Percentiles rank a stretch among this genome's conserved stretches.
phyloP scores from a whole-genome alignment of 2,888 invertebrate genomes.

The Meloe dianella region DNA sequence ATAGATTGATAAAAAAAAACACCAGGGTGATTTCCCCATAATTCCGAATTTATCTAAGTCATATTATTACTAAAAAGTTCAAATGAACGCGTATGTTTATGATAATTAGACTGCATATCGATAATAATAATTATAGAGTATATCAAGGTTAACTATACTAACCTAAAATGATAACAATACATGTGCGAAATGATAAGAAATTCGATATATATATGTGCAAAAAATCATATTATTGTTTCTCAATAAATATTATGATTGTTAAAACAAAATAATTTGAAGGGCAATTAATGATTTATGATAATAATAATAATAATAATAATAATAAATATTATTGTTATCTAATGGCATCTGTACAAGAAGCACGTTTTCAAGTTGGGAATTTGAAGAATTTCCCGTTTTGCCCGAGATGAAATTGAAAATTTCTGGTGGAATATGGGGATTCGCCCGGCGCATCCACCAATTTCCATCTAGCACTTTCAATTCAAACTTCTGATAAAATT shows the following conservation, averaged over 20 bases:
- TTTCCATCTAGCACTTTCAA: neutral
- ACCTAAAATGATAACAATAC: constrained; percentile 6
- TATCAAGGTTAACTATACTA: constrained; percentile 1
- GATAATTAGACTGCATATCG: neutral
- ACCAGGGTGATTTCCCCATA: neutral
- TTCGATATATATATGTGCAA: neutral
- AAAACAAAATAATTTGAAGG: neutral
- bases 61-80: neutral
- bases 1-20: neutral
- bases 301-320: neutral
- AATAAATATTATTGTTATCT: neutral
- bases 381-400: no score
- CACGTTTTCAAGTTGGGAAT: no score
- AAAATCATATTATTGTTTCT: neutral
- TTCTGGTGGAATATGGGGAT: neutral
- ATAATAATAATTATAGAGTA: neutral
- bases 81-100: neutral
- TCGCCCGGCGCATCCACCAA: neutral
- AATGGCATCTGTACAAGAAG: no score
- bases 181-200: neutral
- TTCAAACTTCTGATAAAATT: no score
- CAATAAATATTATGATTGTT: neutral
- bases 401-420: neutral
- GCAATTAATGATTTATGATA: neutral
- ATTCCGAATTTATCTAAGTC: neutral